Percentiles rank a stretch among this genome's conserved stretches.
These are phyloP conservation scores for Drosophila quasianomalipes DNA, from an alignment of 2,888 invertebrate species.

Conservation along the genomic window DNA sequence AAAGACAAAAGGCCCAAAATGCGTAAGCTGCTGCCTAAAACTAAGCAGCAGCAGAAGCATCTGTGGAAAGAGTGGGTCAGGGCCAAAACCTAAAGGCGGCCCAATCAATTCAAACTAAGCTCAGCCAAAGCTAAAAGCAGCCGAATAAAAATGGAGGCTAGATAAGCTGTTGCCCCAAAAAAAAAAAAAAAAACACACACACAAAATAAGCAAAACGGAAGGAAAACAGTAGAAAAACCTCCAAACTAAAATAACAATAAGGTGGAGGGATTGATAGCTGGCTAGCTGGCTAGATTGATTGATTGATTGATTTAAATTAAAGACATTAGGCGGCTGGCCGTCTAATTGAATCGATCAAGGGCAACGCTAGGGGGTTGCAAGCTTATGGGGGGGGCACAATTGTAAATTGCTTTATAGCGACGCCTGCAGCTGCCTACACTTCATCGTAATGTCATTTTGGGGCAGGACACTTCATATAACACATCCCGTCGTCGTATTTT, in stretches of 20 bases:
- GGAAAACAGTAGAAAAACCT: slow-evolving; percentile 11
- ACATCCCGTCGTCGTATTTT: slow-evolving; percentile 73
- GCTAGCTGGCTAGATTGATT: slow-evolving; percentile 56
- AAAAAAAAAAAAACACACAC: slow-evolving; percentile 6
- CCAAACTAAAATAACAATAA: slow-evolving; percentile 59
- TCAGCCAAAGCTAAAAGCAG: slow-evolving; percentile 46
- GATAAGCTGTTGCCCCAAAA: slow-evolving; percentile 48
- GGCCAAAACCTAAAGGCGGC: slow-evolving; percentile 31
- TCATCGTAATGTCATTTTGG: slow-evolving; percentile 80
- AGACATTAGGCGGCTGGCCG: slow-evolving; percentile 71
- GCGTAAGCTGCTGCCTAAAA: slow-evolving; percentile 67
- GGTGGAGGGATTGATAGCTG: slow-evolving; percentile 17
- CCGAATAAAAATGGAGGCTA: slow-evolving; percentile 61
- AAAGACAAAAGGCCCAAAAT: slow-evolving; percentile 61
- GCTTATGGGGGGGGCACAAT: slow-evolving; percentile 36
- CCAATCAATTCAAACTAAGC: slow-evolving; percentile 62
- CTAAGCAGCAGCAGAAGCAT: slow-evolving; percentile 30
- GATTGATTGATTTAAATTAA: slow-evolving; percentile 81
- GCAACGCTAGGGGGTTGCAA: background rate
- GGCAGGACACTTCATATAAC: slow-evolving; percentile 72
- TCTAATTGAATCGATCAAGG: slow-evolving; percentile 74
- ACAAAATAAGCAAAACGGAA: slow-evolving; percentile 14
- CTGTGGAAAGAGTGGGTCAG: slow-evolving; percentile 28
- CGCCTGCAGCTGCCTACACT: slow-evolving; percentile 59
- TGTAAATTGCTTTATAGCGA: slow-evolving; percentile 77